phyloP scores from a whole-genome alignment of 2,113 vertebrate species.

The Macquaria ambigua region DNA sequence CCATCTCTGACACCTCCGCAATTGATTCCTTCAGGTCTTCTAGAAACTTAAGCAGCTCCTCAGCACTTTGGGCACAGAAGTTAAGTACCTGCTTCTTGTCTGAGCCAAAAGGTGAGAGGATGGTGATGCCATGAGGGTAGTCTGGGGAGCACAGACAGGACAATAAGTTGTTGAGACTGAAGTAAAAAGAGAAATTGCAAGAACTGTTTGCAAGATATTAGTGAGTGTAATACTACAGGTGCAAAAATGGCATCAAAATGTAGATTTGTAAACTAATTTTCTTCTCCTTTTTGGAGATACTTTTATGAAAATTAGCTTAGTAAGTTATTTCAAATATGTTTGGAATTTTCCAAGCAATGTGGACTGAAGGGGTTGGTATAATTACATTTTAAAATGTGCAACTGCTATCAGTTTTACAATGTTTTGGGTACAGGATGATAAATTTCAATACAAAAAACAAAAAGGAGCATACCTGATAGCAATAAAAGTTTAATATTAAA shows the following conservation, averaged over 20 bases:
- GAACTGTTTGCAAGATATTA: background rate
- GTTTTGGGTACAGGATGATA: background rate
- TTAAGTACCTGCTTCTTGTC: slow-evolving; percentile 97
- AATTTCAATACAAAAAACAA: background rate
- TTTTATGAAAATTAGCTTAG: background rate
- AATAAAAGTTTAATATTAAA: background rate
- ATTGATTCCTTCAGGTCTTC: slow-evolving; percentile 99
- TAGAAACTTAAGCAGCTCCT: slow-evolving; percentile 97
- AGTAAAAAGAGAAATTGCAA: background rate
- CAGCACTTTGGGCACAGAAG: slow-evolving; percentile 95
- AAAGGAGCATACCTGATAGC: background rate
- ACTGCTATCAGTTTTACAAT: background rate
- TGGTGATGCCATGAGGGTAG: slow-evolving; percentile 97
- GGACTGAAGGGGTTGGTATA: too few species aligned
- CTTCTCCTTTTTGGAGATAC: background rate
- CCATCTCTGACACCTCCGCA: slow-evolving; percentile 97
- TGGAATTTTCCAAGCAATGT: background rate
- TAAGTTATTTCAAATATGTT: background rate
- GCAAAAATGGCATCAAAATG: background rate
- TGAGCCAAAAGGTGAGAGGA: slow-evolving; percentile 94
- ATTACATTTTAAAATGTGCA: background rate
- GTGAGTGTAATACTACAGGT: background rate
- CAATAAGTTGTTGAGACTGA: background rate
- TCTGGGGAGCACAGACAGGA: slow-evolving; percentile 81
- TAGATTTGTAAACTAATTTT: background rate